phyloP scores from a whole-genome alignment of 2,797 vertebrate species.

The Spinibarbus caldwelli region DNA sequence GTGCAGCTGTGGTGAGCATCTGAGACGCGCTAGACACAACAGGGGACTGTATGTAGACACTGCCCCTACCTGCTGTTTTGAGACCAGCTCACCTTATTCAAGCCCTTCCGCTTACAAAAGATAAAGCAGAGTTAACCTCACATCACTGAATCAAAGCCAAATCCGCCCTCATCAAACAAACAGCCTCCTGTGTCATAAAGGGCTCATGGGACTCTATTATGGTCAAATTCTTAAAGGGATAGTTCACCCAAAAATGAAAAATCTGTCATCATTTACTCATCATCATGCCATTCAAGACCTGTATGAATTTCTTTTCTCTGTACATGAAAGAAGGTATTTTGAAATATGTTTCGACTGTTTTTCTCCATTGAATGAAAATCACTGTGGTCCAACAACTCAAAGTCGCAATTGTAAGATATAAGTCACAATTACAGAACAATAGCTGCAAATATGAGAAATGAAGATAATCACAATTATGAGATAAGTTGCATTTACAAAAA shows the following conservation, averaged over 20 bases:
- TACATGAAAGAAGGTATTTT: neutral
- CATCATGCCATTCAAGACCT: neutral
- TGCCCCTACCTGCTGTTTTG: constrained; percentile 30
- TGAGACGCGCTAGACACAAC: constrained; percentile 45
- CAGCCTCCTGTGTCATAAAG: neutral
- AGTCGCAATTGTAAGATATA: neutral
- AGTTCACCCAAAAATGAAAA: neutral
- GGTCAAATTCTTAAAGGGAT: neutral
- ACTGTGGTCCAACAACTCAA: too few relatives aligned
- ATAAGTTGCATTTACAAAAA: too few relatives aligned
- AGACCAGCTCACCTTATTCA: constrained; percentile 37
- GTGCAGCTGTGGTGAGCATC: constrained; percentile 43
- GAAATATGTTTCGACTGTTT: neutral
- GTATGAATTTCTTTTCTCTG: neutral
- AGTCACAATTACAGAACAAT: neutral
- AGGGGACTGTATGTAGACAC: constrained; percentile 30
- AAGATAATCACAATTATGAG: neutral
- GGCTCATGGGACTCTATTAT: neutral
- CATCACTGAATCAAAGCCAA: constrained; percentile 39
- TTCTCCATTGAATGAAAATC: neutral
- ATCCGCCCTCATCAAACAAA: constrained; percentile 14
- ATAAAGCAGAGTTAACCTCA: constrained; percentile 37
- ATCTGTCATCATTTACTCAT: neutral
- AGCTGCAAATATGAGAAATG: neutral
- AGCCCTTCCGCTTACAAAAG: constrained; percentile 18